Conservation (phyloP, 2,888 invertebrate genomes). For the Pandemis cinnamomeana region DNA sequence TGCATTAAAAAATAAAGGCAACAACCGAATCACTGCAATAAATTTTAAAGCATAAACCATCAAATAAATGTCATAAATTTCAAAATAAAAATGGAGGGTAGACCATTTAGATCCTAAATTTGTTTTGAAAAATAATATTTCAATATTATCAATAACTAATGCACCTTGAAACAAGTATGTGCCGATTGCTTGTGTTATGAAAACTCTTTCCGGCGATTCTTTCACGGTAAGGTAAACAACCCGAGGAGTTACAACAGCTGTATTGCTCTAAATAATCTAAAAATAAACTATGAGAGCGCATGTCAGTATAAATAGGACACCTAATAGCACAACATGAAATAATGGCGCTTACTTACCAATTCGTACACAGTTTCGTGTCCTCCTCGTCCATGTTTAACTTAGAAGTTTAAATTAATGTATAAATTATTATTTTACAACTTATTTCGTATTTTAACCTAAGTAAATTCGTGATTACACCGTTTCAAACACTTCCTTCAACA, state of each 20-base stretch:
- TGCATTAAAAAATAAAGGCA: no score
- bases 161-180: background rate
- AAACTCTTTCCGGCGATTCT: slow-evolving; percentile 30
- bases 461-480: slow-evolving; percentile 11
- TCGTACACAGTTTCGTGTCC: slow-evolving; percentile 75
- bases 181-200: background rate
- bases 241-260: slow-evolving; percentile 62
- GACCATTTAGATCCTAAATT: background rate
- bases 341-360: slow-evolving; percentile 75
- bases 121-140: background rate
- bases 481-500: slow-evolving; percentile 4
- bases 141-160: background rate
- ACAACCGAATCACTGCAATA: no score
- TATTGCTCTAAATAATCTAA: slow-evolving; percentile 75
- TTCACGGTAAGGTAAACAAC: slow-evolving; percentile 67
- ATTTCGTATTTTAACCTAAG: slow-evolving; percentile 12
- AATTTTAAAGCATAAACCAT: no score
- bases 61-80: background rate
- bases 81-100: background rate
- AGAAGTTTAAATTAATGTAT: slow-evolving; percentile 28
- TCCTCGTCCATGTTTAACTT: slow-evolving; percentile 66
- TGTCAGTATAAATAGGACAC: slow-evolving; percentile 72
- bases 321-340: slow-evolving; percentile 66
- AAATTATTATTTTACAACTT: slow-evolving; percentile 28
- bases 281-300: slow-evolving; percentile 74